A percentile compares a stretch with the other conserved stretches of the same genome.
phyloP scores from a whole-genome alignment of 2,113 vertebrate species.

The Terrapene triunguis region DNA sequence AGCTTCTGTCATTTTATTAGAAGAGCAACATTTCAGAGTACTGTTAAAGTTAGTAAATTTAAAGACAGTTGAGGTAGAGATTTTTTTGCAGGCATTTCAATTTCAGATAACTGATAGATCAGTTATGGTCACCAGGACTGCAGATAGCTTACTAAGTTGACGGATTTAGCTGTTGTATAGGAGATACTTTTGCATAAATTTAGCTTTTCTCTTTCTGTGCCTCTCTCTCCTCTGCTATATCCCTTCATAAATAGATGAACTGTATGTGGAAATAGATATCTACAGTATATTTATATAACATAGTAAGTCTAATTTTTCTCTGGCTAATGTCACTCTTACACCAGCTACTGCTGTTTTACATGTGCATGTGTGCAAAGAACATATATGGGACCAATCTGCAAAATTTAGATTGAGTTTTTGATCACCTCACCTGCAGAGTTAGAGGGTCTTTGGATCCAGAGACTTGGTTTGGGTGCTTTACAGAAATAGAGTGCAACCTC shows the following conservation, averaged over 20 bases:
- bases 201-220: not conserved
- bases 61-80: conserved; percentile 37
- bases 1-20: not conserved
- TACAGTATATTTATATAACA: not conserved
- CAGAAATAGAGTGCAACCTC: fast-evolving
- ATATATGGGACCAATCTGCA: not conserved
- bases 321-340: not conserved
- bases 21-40: conserved; percentile 12
- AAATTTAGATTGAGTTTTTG: fast-evolving
- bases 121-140: conserved; percentile 8
- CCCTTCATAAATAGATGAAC: not conserved
- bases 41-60: conserved; percentile 35
- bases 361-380: not conserved
- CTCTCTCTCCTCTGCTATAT: not conserved
- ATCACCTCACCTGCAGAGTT: not conserved
- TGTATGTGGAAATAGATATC: not conserved
- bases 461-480: not conserved
- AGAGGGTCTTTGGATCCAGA: fast-evolving
- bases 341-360: not conserved
- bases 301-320: not conserved
- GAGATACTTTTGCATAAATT: not conserved
- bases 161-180: not conserved
- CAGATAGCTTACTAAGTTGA: conserved; percentile 23
- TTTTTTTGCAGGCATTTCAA: conserved; percentile 38
- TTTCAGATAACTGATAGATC: conserved; percentile 19